These are phyloP conservation scores for Oncorhynchus nerka DNA, from an alignment of 2,113 vertebrate genomes.

Conservation along the genomic window DNA sequence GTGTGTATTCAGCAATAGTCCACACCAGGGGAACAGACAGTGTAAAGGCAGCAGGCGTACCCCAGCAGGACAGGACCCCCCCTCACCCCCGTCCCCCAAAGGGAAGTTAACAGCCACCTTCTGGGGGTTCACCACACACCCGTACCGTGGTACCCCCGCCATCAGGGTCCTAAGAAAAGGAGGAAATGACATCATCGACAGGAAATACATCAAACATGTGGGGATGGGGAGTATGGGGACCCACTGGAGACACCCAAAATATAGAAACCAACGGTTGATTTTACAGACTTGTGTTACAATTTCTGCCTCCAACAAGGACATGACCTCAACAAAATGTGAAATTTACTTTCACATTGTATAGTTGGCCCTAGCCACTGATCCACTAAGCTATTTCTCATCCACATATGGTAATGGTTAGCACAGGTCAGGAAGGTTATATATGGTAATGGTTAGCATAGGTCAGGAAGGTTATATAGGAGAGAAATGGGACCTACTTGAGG, in stretches of 20 bases:
- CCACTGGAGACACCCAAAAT: too few relatives aligned
- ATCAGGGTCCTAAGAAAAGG: slow-evolving; percentile 74
- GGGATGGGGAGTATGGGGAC: neutral
- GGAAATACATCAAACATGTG: neutral
- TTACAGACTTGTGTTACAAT: too few relatives aligned
- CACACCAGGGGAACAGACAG: slow-evolving; percentile 89
- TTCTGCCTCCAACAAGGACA: too few relatives aligned
- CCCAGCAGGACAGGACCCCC: neutral
- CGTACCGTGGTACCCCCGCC: slow-evolving; percentile 84
- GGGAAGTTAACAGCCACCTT: slow-evolving; percentile 91
- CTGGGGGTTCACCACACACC: slow-evolving; percentile 80
- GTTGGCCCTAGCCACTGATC: neutral
- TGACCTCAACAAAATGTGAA: too few relatives aligned
- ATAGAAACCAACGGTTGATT: too few relatives aligned
- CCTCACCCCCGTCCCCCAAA: slow-evolving; percentile 44
- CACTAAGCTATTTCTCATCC: too few relatives aligned
- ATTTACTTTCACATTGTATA: too few relatives aligned
- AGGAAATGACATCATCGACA: neutral
- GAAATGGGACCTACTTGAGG: slow-evolving; percentile 75
- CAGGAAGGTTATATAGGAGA: neutral
- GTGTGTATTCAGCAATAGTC: slow-evolving; percentile 82
- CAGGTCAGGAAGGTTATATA: too few relatives aligned
- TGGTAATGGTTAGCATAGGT: too few relatives aligned
- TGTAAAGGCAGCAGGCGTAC: slow-evolving; percentile 70
- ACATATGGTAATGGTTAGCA: too few relatives aligned